Evolutionary conservation across 2,888 invertebrate genomes (phyloP), one percentile per base, ranked within the genome.

Genomic region (Diadegma fenestrale): DNA sequence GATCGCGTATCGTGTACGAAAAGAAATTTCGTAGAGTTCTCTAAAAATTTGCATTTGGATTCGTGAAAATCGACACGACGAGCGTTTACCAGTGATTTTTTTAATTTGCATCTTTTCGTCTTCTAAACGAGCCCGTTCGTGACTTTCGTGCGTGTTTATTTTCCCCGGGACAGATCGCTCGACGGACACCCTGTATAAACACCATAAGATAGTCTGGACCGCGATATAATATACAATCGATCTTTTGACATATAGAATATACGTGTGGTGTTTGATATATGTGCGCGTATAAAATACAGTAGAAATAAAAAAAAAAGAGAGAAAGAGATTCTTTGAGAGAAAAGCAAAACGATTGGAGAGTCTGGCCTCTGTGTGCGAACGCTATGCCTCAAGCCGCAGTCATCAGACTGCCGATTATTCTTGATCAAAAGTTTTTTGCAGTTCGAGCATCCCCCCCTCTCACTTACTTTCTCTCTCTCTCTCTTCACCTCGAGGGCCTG

Each of bases 401-500:
- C 58, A 41, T 45, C 58, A 41, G 73, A 68, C 86, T 89, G 89
- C 89, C 88, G 90, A 89, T 91, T 91, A 90, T 91, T 90, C 89
- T 88, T 87, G 90, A 91, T 91, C 91, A 89, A 91, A 90, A 88
- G 89, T 86, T 91, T 91, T 91, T 91, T 91, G 89, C 89, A 63
- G 22, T 22, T 51, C 48, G 64, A 77, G 51, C 58, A 73, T 58
- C 37, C 43, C 26, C 26, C 73, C 58, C 30, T 8, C 26, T 14
- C 26, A 17, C 17, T 17, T n/a, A 30, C 22, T 37, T 7, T 37
- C 37, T 37, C 8, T 37, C 72, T 33, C 6, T 22, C 41, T 8
- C 61, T 37, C 19, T 33, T 33, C 12, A 71, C 37, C 43, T 14
- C 48, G 26, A 43, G 68, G 68, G 37, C 80, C 76, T 72, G 41